These are phyloP conservation scores for Drosophila antonietae DNA, from an alignment of 2,888 invertebrate genomes.

Conservation along the genomic window DNA sequence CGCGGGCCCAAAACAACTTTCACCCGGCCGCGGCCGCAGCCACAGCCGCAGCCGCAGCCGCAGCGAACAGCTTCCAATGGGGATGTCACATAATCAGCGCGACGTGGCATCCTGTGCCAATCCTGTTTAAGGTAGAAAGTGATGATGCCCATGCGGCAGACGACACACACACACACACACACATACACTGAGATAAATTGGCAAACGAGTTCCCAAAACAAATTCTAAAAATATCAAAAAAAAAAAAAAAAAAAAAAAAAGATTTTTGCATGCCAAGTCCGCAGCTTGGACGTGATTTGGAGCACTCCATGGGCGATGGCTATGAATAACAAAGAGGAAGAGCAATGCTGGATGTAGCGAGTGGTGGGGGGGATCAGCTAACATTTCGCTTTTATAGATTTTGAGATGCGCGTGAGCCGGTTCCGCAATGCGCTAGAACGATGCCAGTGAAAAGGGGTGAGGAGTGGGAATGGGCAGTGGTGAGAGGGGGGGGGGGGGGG, in stretches of 20 bases:
- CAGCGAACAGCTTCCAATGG: slow-evolving; percentile 25
- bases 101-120: slow-evolving; percentile 69
- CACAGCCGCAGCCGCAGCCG: slow-evolving; percentile 34
- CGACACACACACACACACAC: slow-evolving; percentile 33
- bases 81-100: slow-evolving; percentile 65
- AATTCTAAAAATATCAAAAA: slow-evolving; percentile 59
- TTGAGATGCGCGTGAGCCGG: slow-evolving; percentile 51
- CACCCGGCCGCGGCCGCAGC: slow-evolving; percentile 45
- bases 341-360: neutral
- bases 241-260: slow-evolving; percentile 23
- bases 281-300: slow-evolving; percentile 61
- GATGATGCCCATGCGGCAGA: slow-evolving; percentile 66
- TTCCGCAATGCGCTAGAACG: slow-evolving; percentile 53
- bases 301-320: slow-evolving; percentile 46
- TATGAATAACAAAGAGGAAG: slow-evolving; percentile 57
- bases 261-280: slow-evolving; percentile 54
- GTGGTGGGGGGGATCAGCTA: neutral
- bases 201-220: slow-evolving; percentile 60
- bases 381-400: slow-evolving; percentile 54
- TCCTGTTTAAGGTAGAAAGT: slow-evolving; percentile 76
- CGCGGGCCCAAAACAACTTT: slow-evolving; percentile 70
- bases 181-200: slow-evolving; percentile 37
- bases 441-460: neutral
- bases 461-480: neutral
- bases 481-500: fast-evolving